Percentiles rank a stretch among this genome's conserved stretches.
Conservation (phyloP, 2,797 vertebrate genomes). For the Odontamblyopus lacepedii region DNA sequence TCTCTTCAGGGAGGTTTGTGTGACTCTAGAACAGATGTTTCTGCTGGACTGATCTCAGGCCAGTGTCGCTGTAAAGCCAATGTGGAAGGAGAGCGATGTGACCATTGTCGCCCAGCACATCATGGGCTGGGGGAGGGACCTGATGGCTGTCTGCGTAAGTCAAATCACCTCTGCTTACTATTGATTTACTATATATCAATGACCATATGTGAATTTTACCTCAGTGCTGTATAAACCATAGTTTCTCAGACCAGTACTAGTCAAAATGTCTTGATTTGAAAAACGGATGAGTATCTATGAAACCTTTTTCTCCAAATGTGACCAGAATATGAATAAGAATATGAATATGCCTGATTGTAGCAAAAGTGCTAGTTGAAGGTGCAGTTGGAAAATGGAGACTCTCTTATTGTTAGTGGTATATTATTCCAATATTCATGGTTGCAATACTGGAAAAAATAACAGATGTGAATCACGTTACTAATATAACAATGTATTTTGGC, state of each 20-base stretch:
- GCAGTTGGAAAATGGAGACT: background rate
- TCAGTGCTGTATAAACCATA: too few relatives aligned
- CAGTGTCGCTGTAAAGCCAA: constrained; percentile 93
- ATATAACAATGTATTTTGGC: constrained; percentile 40
- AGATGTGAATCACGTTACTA: background rate
- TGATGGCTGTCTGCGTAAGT: constrained; percentile 88
- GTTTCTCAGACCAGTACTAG: too few relatives aligned
- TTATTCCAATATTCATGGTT: background rate
- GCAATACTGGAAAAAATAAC: background rate
- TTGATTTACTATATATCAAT: background rate
- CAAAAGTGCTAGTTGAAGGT: background rate
- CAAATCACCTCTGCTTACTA: background rate
- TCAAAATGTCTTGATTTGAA: too few relatives aligned
- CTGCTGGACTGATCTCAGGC: constrained; percentile 87
- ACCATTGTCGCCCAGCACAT: constrained; percentile 90
- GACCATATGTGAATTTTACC: background rate
- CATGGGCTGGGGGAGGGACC: constrained; percentile 86
- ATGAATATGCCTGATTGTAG: background rate
- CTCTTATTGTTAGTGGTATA: background rate
- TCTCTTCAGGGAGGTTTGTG: constrained; percentile 89
- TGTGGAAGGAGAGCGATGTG: constrained; percentile 92
- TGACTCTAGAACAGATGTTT: constrained; percentile 87
- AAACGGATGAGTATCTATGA: too few relatives aligned
- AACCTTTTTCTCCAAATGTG: too few relatives aligned
- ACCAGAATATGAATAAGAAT: too few relatives aligned